These are phyloP conservation scores for Leptinotarsa rubiginosa DNA, from an alignment of 2,888 invertebrate species.

Conservation along the genomic window DNA sequence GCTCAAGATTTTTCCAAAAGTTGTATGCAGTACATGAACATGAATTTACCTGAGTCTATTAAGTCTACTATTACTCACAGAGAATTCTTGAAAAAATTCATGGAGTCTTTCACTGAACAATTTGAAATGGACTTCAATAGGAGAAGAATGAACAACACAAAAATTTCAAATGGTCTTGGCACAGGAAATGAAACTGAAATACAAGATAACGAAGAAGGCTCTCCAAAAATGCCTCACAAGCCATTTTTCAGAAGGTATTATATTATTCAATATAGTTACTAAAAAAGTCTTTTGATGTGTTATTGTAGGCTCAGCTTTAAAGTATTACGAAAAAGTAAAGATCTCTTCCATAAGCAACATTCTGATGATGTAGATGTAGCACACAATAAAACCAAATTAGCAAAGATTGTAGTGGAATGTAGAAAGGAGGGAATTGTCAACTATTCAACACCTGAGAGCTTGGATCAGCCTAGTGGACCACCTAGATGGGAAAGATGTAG, in stretches of 20 bases:
- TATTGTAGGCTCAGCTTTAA: conserved; percentile 80
- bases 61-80: conserved; percentile 78
- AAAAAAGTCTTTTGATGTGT: background rate
- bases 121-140: conserved; percentile 83
- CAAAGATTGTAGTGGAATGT: conserved; percentile 93
- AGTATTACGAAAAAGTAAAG: conserved; percentile 83
- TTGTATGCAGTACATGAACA: conserved; percentile 82
- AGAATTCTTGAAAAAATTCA: conserved; percentile 84
- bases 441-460: conserved; percentile 91
- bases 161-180: conserved; percentile 62
- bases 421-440: conserved; percentile 94
- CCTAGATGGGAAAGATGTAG: conserved; percentile 96
- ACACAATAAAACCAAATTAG: conserved; percentile 85
- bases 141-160: conserved; percentile 68
- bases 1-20: conserved; percentile 91
- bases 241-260: conserved; percentile 80
- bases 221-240: conserved; percentile 84
- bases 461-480: conserved; percentile 84
- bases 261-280: conserved; percentile 2
- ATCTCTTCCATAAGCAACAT: conserved; percentile 90
- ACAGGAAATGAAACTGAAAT: conserved; percentile 69
- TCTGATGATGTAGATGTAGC: conserved; percentile 80
- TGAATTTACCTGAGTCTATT: conserved; percentile 75
- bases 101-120: conserved; percentile 86
- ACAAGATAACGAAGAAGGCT: conserved; percentile 80